phyloP scores from a whole-genome alignment of 2,888 invertebrate genomes.

The Sarcophaga carnaria region DNA sequence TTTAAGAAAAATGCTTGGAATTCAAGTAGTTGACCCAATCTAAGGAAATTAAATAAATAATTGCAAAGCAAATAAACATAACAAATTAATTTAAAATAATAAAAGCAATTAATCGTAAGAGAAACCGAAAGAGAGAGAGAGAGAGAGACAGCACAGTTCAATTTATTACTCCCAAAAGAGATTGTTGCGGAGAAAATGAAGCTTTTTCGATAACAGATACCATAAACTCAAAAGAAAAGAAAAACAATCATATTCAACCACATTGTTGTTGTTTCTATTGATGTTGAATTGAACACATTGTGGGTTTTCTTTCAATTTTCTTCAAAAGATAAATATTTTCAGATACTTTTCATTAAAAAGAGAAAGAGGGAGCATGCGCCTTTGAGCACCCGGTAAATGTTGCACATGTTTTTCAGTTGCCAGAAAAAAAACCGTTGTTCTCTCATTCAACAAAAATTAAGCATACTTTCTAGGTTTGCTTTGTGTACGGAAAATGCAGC shows the following conservation, averaged over 20 bases:
- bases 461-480: constrained; percentile 42
- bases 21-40: constrained; percentile 62
- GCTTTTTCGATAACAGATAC: neutral
- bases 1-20: neutral
- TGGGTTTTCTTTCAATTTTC: too few relatives aligned
- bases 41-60: constrained; percentile 35
- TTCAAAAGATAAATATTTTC: too few relatives aligned
- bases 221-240: too few relatives aligned
- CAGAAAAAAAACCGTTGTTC: neutral
- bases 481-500: constrained; percentile 59
- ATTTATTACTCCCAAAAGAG: neutral
- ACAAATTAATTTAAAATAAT: neutral
- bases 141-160: neutral
- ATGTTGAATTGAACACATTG: too few relatives aligned
- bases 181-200: constrained; percentile 1
- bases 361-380: neutral
- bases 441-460: constrained; percentile 20
- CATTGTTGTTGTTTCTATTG: too few relatives aligned
- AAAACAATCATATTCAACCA: too few relatives aligned
- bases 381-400: constrained; percentile 59
- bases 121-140: neutral
- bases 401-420: constrained; percentile 55
- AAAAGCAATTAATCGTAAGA: neutral
- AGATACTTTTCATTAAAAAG: neutral
- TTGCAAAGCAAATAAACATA: neutral